Evolutionary conservation across 30 jellyfish, hydroid and myxozoan genomes (phyloP).

Genomic region (Chrysaora quinquecirrha): DNA sequence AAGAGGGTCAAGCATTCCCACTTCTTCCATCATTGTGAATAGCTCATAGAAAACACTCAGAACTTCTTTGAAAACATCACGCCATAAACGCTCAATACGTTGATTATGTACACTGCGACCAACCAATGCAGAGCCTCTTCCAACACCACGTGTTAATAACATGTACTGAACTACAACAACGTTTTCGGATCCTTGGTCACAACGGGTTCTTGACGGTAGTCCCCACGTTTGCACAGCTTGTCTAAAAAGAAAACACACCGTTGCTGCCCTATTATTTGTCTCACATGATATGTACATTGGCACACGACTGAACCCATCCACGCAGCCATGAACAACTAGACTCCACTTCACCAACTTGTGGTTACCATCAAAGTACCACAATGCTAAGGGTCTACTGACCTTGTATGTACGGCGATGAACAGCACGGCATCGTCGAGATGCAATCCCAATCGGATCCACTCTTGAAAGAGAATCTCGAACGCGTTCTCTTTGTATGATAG

Average conservation of each 20-base stretch:
- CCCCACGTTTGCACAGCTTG: slow-evolving; percentile 61
- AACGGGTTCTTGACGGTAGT: slow-evolving; percentile 57
- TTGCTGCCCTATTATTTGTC: slow-evolving; percentile 21
- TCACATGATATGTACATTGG: slow-evolving; percentile 21
- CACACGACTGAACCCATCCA: slow-evolving; percentile 26
- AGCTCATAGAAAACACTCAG: slow-evolving; percentile 26
- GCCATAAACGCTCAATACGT: slow-evolving; percentile 58
- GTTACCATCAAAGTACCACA: slow-evolving; percentile 56
- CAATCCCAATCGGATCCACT: slow-evolving; percentile 37
- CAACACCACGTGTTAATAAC: slow-evolving; percentile 41
- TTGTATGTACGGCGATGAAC: not conserved
- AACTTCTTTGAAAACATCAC: slow-evolving; percentile 64
- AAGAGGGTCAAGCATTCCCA: slow-evolving; percentile 57
- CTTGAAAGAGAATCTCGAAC: slow-evolving; percentile 12
- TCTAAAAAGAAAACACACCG: slow-evolving; percentile 12
- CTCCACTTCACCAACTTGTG: slow-evolving; percentile 34
- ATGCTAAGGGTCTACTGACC: slow-evolving; percentile 16
- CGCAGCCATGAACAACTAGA: slow-evolving; percentile 47
- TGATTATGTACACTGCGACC: slow-evolving; percentile 76
- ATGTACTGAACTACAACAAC: slow-evolving; percentile 56
- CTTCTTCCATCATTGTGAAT: slow-evolving; percentile 60
- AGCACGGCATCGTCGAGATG: slow-evolving; percentile 15
- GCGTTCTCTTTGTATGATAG: slow-evolving; percentile 3
- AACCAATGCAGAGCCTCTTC: slow-evolving; percentile 62
- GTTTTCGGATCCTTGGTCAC: slow-evolving; percentile 72